Percentiles rank a stretch among this genome's conserved stretches.
Conservation (phyloP, 2,113 vertebrate genomes). For the Platysternon megacephalum region DNA sequence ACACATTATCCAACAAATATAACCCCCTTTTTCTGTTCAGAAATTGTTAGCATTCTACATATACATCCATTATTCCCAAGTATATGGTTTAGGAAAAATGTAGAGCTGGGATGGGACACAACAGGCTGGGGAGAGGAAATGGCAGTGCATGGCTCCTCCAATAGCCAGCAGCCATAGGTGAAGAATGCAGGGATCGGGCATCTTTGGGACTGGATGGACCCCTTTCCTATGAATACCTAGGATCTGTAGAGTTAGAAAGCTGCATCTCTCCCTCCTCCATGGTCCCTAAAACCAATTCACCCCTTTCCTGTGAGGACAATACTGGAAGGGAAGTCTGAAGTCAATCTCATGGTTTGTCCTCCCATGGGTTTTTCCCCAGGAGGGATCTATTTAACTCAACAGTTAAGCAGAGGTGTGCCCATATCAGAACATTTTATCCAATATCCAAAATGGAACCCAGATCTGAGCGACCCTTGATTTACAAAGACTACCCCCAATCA, state of each 20-base stretch:
- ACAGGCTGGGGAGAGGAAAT: not conserved
- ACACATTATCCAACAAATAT: not conserved
- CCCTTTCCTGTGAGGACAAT: not conserved
- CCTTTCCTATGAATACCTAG: not conserved
- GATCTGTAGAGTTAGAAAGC: not conserved
- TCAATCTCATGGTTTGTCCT: not conserved
- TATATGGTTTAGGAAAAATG: not conserved
- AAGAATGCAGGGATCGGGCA: not conserved
- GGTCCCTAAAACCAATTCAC: not conserved
- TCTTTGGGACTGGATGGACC: not conserved
- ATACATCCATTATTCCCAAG: not conserved
- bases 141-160: not conserved
- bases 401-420: not conserved
- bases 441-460: not conserved
- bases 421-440: not conserved
- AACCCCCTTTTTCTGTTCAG: not conserved
- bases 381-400: too few relatives aligned
- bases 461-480: not conserved
- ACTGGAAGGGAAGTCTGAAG: not conserved
- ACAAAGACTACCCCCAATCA: not conserved
- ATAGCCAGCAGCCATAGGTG: not conserved
- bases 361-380: too few relatives aligned
- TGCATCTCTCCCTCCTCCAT: not conserved
- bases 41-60: not conserved
- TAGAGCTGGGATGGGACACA: too few relatives aligned